Base-by-base conservation (phyloP, 2,797 vertebrate species). In the Sardinella longiceps region DNA sequence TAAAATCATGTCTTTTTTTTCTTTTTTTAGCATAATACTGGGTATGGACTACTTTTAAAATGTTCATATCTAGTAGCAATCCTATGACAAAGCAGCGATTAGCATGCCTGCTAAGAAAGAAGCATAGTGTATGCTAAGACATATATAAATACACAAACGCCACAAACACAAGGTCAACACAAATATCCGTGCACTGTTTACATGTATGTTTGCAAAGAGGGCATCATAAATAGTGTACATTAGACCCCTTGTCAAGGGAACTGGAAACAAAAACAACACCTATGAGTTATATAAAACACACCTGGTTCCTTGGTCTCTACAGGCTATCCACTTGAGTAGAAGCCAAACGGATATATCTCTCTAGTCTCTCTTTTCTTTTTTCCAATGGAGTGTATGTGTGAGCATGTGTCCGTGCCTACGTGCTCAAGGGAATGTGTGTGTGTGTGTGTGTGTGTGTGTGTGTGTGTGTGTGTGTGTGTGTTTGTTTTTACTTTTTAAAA, bases 201-300 rank as follows among this genome's bases (percentile, higher is more conserved):
- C 86, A 87, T 89, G 88, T 88, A 84, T 84, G 51, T 84, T 90
- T 88, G 20, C 70, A 33, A 10, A 23, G 39, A 87, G 80, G 88
- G 90, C 89, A 87, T 92, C 91, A 95, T 95, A 95, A 95, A 95
- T 94, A 95, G 89, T 84, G 88, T 89, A 87, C 91, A 91, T 91
- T 88, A 84, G 89, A 91, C 88, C 90, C 4, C 33, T 28, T 83
- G 86, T 85, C 89, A 91, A 77, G 86, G 56, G 66, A 74, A 48
- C 43, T 83, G 81, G 63, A 82, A 86, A 83, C 87, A 87, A 88
- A 82, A 23, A 81, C 18, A 25, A 43, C 60, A 60, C 80, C n/a
- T 18, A 83, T 85, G 82, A 85, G 23, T 82, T 77, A 39, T 39
- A 20, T 37, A 77, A 14, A 43, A 77, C 70, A 77, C 86, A 86